These are phyloP conservation scores for Holothuria glaberrima DNA, from an alignment of 35 echinoderm and acorn worm species.

Conservation along the genomic window DNA sequence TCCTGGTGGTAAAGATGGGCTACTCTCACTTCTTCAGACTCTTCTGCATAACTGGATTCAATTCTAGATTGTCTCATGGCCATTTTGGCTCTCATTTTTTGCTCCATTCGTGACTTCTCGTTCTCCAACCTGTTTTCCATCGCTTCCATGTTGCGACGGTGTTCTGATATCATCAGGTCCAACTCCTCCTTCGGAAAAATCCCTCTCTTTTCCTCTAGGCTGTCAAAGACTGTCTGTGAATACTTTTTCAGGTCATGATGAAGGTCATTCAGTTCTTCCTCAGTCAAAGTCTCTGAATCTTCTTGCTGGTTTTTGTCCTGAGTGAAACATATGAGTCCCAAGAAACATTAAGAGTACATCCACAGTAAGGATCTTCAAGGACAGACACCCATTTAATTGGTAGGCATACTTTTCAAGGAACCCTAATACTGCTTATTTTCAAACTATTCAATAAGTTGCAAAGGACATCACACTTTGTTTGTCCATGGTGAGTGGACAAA, in stretches of 20 bases:
- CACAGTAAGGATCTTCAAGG: no score
- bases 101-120: conserved; percentile 56
- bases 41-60: not conserved
- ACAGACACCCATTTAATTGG: no score
- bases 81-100: conserved; percentile 16
- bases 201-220: conserved; percentile 60
- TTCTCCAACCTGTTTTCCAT: conserved; percentile 69
- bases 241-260: conserved; percentile 68
- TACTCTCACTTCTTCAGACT: conserved; percentile 2
- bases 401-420: no score
- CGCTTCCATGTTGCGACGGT: conserved; percentile 67
- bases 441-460: no score
- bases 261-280: conserved; percentile 74
- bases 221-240: conserved; percentile 34
- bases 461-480: no score
- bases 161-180: conserved; percentile 70
- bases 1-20: conserved; percentile 11
- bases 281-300: conserved; percentile 35
- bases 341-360: no score
- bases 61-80: not conserved
- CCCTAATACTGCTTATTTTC: no score
- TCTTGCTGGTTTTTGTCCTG: conserved; percentile 42
- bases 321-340: no score
- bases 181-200: conserved; percentile 65
- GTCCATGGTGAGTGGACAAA: no score